A percentile compares a stretch with the other conserved stretches of the same genome.
Evolutionary conservation across 2,797 vertebrate species (phyloP).

Genomic region (Acipenser ruthenus): DNA sequence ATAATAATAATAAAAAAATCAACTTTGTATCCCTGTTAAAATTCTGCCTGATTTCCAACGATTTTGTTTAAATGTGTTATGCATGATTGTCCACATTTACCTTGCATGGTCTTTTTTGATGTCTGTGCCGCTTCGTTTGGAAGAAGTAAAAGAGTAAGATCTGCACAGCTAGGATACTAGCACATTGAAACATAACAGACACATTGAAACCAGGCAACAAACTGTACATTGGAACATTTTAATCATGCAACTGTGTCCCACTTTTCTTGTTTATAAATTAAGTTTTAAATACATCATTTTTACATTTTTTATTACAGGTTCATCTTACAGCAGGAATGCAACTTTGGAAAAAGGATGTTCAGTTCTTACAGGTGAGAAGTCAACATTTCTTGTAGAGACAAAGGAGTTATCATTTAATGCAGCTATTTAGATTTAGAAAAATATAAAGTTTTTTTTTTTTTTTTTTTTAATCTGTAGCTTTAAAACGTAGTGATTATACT

Average conservation of each 20-base stretch:
- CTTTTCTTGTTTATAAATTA: background rate
- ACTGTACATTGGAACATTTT: background rate
- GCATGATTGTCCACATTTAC: too few relatives aligned
- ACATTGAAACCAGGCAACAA: constrained; percentile 4
- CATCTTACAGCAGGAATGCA: constrained; percentile 61
- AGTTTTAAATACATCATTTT: background rate
- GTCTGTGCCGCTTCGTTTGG: too few relatives aligned
- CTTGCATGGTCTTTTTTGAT: too few relatives aligned
- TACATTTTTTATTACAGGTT: constrained; percentile 43
- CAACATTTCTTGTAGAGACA: background rate
- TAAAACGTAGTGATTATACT: constrained; percentile 5
- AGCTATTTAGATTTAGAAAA: background rate
- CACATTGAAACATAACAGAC: too few relatives aligned
- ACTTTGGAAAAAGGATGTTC: constrained; percentile 48
- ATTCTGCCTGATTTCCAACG: too few relatives aligned
- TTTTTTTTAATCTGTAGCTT: constrained; percentile 7
- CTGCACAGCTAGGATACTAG: too few relatives aligned
- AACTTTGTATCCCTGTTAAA: too few relatives aligned
- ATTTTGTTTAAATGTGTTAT: too few relatives aligned
- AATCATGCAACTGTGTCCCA: background rate
- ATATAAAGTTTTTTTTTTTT: background rate
- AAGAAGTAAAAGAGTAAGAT: too few relatives aligned
- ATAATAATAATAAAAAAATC: too few relatives aligned
- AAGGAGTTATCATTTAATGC: background rate
- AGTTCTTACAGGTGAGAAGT: constrained; percentile 65